phyloP scores from a whole-genome alignment of 2,888 invertebrate genomes.

The Acronicta aceris region DNA sequence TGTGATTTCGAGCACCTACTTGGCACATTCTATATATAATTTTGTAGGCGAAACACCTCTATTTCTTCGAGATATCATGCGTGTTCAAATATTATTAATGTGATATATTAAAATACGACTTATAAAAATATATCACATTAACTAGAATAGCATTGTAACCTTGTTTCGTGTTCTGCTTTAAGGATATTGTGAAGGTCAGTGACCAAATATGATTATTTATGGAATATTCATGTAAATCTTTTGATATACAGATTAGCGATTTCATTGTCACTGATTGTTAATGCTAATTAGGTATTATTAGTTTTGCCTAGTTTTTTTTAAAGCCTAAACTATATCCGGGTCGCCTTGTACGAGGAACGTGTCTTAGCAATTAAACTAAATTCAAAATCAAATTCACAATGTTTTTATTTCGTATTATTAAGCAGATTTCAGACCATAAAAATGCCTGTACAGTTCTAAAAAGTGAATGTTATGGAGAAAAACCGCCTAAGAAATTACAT shows the following conservation, averaged over 20 bases:
- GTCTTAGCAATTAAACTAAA: too few relatives aligned
- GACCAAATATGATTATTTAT: constrained; percentile 40
- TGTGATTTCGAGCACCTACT: constrained; percentile 45
- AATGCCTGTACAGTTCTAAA: too few relatives aligned
- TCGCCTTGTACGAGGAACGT: background rate
- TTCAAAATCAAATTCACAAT: too few relatives aligned
- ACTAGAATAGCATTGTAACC: constrained; percentile 28
- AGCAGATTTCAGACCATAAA: too few relatives aligned
- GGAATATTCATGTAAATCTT: constrained; percentile 37
- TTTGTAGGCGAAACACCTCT: constrained; percentile 33
- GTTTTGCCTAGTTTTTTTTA: constrained; percentile 6
- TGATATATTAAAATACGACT: constrained; percentile 18
- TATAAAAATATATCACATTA: constrained; percentile 34
- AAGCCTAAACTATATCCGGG: background rate
- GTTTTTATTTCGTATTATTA: too few relatives aligned
- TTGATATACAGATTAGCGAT: constrained; percentile 26
- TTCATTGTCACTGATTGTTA: constrained; percentile 42
- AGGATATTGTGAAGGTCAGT: constrained; percentile 49
- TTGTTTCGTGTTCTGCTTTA: constrained; percentile 32
- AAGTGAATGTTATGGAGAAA: too few relatives aligned
- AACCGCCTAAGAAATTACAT: too few relatives aligned
- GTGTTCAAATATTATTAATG: constrained; percentile 18
- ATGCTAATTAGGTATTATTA: constrained; percentile 30
- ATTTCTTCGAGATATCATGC: constrained; percentile 28
- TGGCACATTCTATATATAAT: constrained; percentile 37